Base-by-base conservation (phyloP, 64 coral and sea anemone genomes). In the Acropora tenuis region DNA sequence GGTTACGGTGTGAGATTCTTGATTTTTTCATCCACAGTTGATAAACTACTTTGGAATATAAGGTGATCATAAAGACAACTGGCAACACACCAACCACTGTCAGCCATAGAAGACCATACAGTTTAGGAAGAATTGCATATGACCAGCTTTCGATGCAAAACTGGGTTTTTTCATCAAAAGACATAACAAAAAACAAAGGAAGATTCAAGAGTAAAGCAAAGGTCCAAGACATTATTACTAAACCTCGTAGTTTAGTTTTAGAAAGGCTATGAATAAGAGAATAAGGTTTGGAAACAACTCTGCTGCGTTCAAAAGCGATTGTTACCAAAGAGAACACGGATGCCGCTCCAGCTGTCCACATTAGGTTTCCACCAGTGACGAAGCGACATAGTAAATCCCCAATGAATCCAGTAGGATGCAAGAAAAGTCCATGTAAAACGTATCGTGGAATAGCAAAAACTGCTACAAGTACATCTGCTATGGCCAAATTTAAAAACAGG, bases 161-260 rank as follows among this genome's bases (percentile, higher is more conserved):
- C 18, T 85, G 45, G 9, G 43, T 85, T 85, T 18, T 9, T 47
- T 49, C 18, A 18, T 85, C 82, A n/a, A 71, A 85, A 48, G 82
- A 85, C 82, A 85, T 85, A 58, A 85, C 50, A 19, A 72, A 85
- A 85, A 85, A 85, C 19, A 85, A 18, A 5, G 82, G 82, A 10
- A 85, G 65, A 72, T 85, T 85, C 1, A 85, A 65, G 44, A 85
- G 43, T 16, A 18, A 11, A n/a, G 82, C 61, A 17, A 71, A 85
- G 45, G 15, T 30, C 82, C 82, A 85, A 47, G 82, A 85, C 44
- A 20, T 48, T 52, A 85, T 0, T 6, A 85, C 82, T 16, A 72
- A 48, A 30, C 13, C 65, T 69, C 43, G 82, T 6, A 85, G n/a
- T 72, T 85, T 85, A 9, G 43, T 3, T 45, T 71, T 49, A 4